These are phyloP conservation scores for Euschistus heros DNA, from an alignment of 1,140 invertebrate species.

Conservation along the genomic window DNA sequence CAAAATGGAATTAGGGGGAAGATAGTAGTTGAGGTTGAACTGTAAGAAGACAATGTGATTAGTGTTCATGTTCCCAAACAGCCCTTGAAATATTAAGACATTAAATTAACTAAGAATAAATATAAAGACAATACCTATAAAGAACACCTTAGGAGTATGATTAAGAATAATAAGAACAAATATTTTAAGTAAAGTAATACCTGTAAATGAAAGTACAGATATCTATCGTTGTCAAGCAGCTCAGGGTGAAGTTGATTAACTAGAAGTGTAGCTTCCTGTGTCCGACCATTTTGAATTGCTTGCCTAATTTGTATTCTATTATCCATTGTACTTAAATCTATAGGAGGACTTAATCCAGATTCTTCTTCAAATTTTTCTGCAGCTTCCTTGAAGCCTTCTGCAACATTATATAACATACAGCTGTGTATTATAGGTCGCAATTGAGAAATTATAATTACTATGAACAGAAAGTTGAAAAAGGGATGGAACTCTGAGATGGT, in stretches of 20 bases:
- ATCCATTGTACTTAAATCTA: slow-evolving; percentile 81
- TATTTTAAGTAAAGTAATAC: slow-evolving; percentile 38
- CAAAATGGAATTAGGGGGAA: too few species aligned
- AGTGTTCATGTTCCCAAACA: too few species aligned
- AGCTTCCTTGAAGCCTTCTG: slow-evolving; percentile 96
- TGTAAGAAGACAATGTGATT: too few species aligned
- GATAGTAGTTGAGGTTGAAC: too few species aligned
- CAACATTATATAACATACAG: slow-evolving; percentile 3
- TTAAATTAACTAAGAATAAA: too few species aligned
- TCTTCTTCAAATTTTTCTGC: slow-evolving; percentile 94
- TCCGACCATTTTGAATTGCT: slow-evolving; percentile 84
- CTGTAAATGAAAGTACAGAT: slow-evolving; percentile 92
- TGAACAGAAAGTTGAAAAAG: neutral
- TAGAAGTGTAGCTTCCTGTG: slow-evolving; percentile 84
- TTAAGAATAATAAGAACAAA: too few species aligned
- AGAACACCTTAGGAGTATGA: too few species aligned
- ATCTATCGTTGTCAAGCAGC: slow-evolving; percentile 86
- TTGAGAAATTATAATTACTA: neutral
- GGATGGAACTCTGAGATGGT: neutral
- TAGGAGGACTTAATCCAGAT: slow-evolving; percentile 74
- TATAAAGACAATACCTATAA: too few species aligned
- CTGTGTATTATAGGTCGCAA: too few species aligned
- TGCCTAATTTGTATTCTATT: slow-evolving; percentile 90
- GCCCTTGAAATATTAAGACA: too few species aligned
- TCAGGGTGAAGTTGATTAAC: slow-evolving; percentile 93